A percentile compares a stretch with the other conserved stretches of the same genome.
Evolutionary conservation across 2,797 vertebrate species (phyloP).

Genomic region (Caiman crocodilus): DNA sequence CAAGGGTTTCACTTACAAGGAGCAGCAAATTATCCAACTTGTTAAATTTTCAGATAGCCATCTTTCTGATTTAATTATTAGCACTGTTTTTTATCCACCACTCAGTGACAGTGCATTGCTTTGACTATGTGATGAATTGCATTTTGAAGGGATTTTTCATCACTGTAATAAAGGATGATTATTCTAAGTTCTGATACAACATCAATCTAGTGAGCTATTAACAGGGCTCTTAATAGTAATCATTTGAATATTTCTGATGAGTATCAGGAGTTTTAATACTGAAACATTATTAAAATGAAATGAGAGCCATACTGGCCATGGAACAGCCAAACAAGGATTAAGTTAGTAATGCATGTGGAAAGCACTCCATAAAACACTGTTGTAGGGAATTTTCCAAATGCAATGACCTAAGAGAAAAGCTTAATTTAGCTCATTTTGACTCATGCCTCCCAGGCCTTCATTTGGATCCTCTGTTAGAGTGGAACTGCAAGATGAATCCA

Average conservation of each 20-base stretch:
- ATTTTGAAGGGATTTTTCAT: constrained; percentile 59
- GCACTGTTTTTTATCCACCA: constrained; percentile 12
- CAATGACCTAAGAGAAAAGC: not conserved
- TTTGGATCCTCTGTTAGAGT: not conserved
- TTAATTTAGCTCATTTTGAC: not conserved
- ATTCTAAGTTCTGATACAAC: constrained; percentile 24
- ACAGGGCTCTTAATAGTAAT: constrained; percentile 44
- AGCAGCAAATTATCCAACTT: constrained; percentile 55
- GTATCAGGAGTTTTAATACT: constrained; percentile 11
- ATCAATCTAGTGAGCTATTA: constrained; percentile 47
- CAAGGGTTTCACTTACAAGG: constrained; percentile 54
- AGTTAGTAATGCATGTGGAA: not conserved
- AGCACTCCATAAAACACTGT: not conserved
- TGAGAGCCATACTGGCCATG: not conserved
- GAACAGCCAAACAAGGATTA: not conserved
- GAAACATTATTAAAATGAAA: constrained; percentile 5
- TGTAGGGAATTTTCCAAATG: not conserved
- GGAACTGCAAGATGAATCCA: not conserved
- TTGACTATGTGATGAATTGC: constrained; percentile 39
- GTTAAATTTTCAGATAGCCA: constrained; percentile 23
- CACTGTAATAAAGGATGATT: constrained; percentile 59
- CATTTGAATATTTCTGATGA: constrained; percentile 51
- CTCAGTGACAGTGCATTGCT: not conserved
- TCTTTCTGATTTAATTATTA: constrained; percentile 41
- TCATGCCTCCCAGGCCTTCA: not conserved